Evolutionary conservation across 2,888 invertebrate species (phyloP).

Genomic region (Schizotus pectinicornis): DNA sequence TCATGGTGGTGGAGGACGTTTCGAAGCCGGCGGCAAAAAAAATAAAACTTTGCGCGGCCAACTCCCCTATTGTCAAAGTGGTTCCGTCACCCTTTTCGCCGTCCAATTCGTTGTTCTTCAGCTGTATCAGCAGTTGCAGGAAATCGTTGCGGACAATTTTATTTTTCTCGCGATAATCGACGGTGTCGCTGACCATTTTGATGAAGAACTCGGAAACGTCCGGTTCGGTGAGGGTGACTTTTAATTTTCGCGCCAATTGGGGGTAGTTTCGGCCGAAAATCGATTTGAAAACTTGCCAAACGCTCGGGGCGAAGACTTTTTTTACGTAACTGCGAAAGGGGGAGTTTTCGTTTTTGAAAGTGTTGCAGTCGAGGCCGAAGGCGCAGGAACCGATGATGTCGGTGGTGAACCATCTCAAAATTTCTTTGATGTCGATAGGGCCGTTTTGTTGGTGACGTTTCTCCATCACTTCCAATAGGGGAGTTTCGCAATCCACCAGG

Average conservation of each 20-base stretch:
- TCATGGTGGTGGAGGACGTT: constrained; percentile 39
- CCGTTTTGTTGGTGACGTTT: neutral
- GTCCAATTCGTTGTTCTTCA: constrained; percentile 42
- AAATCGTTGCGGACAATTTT: constrained; percentile 62
- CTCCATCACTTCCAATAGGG: constrained; percentile 1
- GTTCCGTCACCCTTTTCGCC: neutral
- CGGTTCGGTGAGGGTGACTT: constrained; percentile 25
- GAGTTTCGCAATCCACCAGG: constrained; percentile 55
- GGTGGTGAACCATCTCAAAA: constrained; percentile 64
- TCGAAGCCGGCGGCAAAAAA: constrained; percentile 37
- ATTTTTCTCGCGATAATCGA: constrained; percentile 58
- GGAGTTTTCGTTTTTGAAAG: constrained; percentile 61
- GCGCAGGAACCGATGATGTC: constrained; percentile 66
- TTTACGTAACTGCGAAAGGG: constrained; percentile 52
- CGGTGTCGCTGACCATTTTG: constrained; percentile 55
- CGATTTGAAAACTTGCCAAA: neutral
- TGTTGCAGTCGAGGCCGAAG: constrained; percentile 65
- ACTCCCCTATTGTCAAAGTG: constrained; percentile 5
- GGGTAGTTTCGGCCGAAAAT: neutral
- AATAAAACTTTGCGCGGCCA: constrained; percentile 21
- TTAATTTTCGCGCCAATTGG: neutral
- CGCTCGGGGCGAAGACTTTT: constrained; percentile 39
- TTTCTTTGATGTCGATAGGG: constrained; percentile 53
- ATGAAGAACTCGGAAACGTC: constrained; percentile 57
- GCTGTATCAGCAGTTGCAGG: constrained; percentile 61